A percentile compares a stretch with the other conserved stretches of the same genome.
Conservation (phyloP, 2,113 vertebrate species). For the Lagenorhynchus albirostris region DNA sequence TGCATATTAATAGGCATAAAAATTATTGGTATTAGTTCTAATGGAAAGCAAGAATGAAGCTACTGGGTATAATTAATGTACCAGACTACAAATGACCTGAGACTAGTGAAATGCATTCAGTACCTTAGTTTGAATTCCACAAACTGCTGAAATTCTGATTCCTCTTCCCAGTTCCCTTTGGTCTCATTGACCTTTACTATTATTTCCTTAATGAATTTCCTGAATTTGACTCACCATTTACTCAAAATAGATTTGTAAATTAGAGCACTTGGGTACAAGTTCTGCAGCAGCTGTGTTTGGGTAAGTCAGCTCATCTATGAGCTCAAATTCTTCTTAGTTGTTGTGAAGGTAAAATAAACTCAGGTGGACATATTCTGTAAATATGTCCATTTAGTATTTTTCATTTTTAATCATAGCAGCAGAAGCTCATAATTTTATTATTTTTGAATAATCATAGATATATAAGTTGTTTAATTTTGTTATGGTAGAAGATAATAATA, state of each 20-base stretch:
- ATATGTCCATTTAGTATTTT: background rate
- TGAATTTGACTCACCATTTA: background rate
- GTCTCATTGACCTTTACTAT: background rate
- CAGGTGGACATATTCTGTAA: background rate
- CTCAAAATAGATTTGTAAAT: constrained; percentile 3
- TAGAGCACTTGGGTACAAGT: background rate
- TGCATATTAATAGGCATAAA: background rate
- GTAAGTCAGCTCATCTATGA: background rate
- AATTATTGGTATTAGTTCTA: background rate
- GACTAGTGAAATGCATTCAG: background rate
- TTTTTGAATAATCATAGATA: background rate
- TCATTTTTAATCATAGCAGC: background rate
- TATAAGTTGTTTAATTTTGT: background rate
- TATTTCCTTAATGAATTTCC: background rate
- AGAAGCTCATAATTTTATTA: background rate
- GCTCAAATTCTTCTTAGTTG: background rate
- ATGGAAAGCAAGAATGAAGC: background rate
- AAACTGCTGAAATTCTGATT: background rate
- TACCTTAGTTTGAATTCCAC: background rate
- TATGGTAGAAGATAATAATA: background rate
- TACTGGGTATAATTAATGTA: background rate
- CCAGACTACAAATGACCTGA: background rate
- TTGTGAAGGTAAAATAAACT: background rate
- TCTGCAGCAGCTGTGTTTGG: background rate
- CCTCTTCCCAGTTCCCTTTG: background rate